Base-by-base conservation (phyloP, 2,888 invertebrate genomes). In the Synergus laeviventris region DNA sequence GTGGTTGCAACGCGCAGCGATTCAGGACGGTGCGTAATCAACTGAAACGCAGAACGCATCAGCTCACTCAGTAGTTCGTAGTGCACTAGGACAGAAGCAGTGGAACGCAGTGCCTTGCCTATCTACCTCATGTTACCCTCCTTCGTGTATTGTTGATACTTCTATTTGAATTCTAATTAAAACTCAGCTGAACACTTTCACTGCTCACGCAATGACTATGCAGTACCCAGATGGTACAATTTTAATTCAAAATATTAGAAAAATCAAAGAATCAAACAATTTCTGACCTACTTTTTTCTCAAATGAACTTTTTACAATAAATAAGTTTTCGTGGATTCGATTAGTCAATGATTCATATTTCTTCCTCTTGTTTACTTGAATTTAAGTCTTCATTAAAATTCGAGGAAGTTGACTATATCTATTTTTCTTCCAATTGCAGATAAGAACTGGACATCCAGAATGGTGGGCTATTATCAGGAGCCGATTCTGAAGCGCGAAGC, bases 401-500 rank as follows among this genome's bases (percentile, higher is more conserved):
- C 54, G 18, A 16, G 11, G 9, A 18, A 18, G n/a, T 54, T 54
- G 18, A 54, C 18, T 11, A 54, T 45, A 54, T 54, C n/a, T 70
- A 0, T 70, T 49, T 36, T 9, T 9, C n/a, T 70, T 70, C 11
- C 42, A 42, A 45, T 81, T 81, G 0, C 83, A 83, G 83, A 74
- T 79, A 56, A 76, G 66, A 73, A 60, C 73, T 75, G 76, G 76
- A 60, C 64, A 54, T 62, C 45, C 18, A 75, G 31, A 74, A 88
- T 89, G 89, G 87, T 89, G 66, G 86, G 87, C 74, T 89, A 86
- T 74, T 88, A 86, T 78, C 85, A 83, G 24, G 87, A 87, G 73
- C 73, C 82, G 18, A 79, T 85, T 56, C 56, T 81, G 76, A 78
- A 81, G 76, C 76, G 77, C 14, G 74, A 74, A n/a, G 31, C 83